These are phyloP conservation scores for Chelon auratus DNA, from an alignment of 2,797 vertebrate genomes.

Conservation along the genomic window DNA sequence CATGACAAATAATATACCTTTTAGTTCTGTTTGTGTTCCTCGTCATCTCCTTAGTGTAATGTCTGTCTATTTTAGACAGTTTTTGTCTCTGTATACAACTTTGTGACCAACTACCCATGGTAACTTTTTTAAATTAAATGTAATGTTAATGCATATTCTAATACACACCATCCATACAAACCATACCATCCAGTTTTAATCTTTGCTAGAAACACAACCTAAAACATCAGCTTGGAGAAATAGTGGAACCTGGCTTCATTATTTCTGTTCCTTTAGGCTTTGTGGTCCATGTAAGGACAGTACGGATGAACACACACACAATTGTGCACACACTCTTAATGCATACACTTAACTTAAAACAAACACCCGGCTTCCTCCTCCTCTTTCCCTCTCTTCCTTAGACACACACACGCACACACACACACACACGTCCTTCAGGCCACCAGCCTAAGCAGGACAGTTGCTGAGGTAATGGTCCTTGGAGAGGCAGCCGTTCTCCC, in stretches of 20 bases:
- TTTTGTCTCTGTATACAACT: too few relatives aligned
- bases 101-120: too few relatives aligned
- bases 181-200: too few relatives aligned
- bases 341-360: slow-evolving; percentile 54
- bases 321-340: slow-evolving; percentile 32
- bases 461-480: slow-evolving; percentile 72
- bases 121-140: too few relatives aligned
- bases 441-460: slow-evolving; percentile 56
- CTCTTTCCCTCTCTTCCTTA: slow-evolving; percentile 35
- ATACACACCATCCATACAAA: background rate
- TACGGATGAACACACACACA: slow-evolving; percentile 9
- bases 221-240: background rate
- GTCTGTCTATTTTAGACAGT: too few relatives aligned
- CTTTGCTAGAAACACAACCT: background rate
- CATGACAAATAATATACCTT: too few relatives aligned
- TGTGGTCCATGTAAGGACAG: background rate
- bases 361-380: slow-evolving; percentile 50
- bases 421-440: slow-evolving; percentile 11
- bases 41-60: too few relatives aligned
- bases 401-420: slow-evolving; percentile 23
- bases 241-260: background rate
- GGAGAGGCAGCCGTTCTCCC: slow-evolving; percentile 60
- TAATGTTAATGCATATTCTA: too few relatives aligned
- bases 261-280: background rate
- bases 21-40: too few relatives aligned